These are phyloP conservation scores for Caenorhabditis becei DNA, from an alignment of 2,888 invertebrate genomes.

Conservation along the genomic window DNA sequence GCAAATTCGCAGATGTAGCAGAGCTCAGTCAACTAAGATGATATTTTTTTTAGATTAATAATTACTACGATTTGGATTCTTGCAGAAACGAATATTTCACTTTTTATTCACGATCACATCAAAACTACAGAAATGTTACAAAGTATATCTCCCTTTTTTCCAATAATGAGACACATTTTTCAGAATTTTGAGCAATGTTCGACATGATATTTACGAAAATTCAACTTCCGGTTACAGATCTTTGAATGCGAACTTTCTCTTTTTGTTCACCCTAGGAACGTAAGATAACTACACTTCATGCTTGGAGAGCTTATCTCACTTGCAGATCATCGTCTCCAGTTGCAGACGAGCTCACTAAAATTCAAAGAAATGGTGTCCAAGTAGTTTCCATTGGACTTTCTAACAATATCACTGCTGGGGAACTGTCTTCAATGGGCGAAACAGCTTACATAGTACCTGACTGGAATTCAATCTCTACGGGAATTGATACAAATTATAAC, in stretches of 20 bases:
- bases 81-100: slow-evolving; percentile 52
- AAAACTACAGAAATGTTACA: slow-evolving; percentile 22
- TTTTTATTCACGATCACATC: slow-evolving; percentile 31
- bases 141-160: not conserved
- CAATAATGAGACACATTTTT: not conserved
- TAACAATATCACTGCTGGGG: slow-evolving; percentile 29
- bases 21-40: too few species aligned
- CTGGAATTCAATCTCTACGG: slow-evolving; percentile 45
- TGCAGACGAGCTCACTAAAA: slow-evolving; percentile 9
- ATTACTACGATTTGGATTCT: slow-evolving; percentile 60
- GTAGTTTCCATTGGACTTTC: slow-evolving; percentile 62
- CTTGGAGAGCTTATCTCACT: not conserved
- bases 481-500: slow-evolving; percentile 55
- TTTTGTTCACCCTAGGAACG: slow-evolving; percentile 59
- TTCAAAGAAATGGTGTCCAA: slow-evolving; percentile 56
- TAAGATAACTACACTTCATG: not conserved
- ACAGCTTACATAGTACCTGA: slow-evolving; percentile 49
- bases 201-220: slow-evolving; percentile 35
- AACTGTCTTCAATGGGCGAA: slow-evolving; percentile 51
- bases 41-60: slow-evolving; percentile 34
- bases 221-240: slow-evolving; percentile 51
- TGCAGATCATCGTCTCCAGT: slow-evolving; percentile 47
- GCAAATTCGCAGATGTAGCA: slow-evolving; percentile 53
- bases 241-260: slow-evolving; percentile 63
- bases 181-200: slow-evolving; percentile 22